These are phyloP conservation scores for Gambusia affinis DNA, from an alignment of 2,113 vertebrate genomes.

Conservation along the genomic window DNA sequence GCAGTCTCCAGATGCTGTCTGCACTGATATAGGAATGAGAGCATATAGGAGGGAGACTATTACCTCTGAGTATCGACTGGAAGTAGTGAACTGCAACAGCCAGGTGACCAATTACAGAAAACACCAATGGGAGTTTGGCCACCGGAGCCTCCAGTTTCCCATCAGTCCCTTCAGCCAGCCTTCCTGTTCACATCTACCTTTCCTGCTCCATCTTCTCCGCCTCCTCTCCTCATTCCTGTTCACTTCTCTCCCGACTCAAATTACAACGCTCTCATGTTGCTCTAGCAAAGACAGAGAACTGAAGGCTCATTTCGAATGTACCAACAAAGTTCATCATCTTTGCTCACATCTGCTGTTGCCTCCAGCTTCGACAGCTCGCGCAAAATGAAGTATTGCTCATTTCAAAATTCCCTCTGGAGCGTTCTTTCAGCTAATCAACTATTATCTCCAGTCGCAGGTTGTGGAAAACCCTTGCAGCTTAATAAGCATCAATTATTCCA, in stretches of 20 bases:
- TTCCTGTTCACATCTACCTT: neutral
- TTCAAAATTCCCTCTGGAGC: neutral
- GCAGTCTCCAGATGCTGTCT: neutral
- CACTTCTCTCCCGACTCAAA: slow-evolving; percentile 15
- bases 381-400: slow-evolving; percentile 13
- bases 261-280: slow-evolving; percentile 14
- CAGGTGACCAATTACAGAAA: neutral
- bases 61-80: neutral
- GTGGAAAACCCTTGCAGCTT: slow-evolving; percentile 6
- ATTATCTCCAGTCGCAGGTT: slow-evolving; percentile 13
- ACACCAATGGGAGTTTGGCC: neutral
- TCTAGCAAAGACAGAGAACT: slow-evolving; percentile 22
- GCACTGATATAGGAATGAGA: neutral
- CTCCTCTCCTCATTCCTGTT: neutral
- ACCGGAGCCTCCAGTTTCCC: neutral
- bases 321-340: slow-evolving; percentile 10
- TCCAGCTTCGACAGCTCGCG: neutral
- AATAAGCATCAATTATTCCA: neutral
- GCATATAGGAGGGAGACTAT: slow-evolving; percentile 2
- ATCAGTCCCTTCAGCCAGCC: neutral
- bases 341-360: neutral
- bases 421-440: neutral
- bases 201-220: neutral
- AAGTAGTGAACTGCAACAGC: neutral
- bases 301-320: neutral